Percentiles rank a stretch among this genome's conserved stretches.
phyloP scores from a whole-genome alignment of 2,797 vertebrate genomes.

The Bothrops alternatus region DNA sequence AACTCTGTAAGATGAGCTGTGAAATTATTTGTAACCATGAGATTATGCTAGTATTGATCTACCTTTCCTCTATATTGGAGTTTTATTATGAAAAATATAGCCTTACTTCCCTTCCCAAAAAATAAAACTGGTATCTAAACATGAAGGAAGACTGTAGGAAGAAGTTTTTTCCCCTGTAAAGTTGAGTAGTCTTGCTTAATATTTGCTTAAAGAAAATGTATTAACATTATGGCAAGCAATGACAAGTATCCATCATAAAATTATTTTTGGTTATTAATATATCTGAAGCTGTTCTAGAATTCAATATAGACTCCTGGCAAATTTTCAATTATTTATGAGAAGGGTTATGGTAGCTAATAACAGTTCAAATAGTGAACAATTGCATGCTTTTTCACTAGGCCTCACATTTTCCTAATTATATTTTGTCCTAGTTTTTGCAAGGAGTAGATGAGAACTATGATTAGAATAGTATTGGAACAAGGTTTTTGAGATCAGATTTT shows the following conservation, averaged over 20 bases:
- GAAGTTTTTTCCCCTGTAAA: neutral
- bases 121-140: neutral
- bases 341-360: neutral
- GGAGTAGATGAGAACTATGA: neutral
- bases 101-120: neutral
- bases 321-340: neutral
- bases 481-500: neutral
- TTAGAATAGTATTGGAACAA: neutral
- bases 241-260: neutral
- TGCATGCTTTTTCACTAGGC: neutral
- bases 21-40: slow-evolving; percentile 26
- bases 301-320: neutral
- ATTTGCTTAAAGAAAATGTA: neutral
- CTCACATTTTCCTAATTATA: neutral
- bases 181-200: neutral
- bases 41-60: slow-evolving; percentile 3
- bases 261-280: neutral
- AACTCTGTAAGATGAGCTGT: neutral
- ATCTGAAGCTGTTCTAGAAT: neutral
- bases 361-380: neutral
- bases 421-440: neutral
- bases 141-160: neutral
- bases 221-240: neutral
- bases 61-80: neutral
- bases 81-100: neutral